A percentile compares a stretch with the other conserved stretches of the same genome.
Evolutionary conservation across 2,797 vertebrate species (phyloP).

Genomic region (Sebastes flavidus): DNA sequence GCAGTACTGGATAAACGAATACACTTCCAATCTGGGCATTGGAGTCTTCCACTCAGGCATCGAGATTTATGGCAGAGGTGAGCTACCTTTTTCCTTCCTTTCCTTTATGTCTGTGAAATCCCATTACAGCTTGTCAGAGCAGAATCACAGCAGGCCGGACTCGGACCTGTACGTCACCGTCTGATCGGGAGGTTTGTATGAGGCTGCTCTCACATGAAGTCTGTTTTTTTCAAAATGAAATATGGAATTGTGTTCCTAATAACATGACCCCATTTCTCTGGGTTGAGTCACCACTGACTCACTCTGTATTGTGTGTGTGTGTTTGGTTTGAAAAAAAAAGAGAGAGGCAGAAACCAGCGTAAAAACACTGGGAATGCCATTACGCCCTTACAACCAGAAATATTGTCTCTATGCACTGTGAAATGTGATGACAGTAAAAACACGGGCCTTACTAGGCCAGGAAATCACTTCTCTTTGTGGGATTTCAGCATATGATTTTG

Average conservation of each 20-base stretch:
- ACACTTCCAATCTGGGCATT: constrained; percentile 95
- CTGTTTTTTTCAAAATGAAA: constrained; percentile 44
- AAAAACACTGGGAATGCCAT: constrained; percentile 42
- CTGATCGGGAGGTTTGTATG: background rate
- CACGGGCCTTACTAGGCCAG: background rate
- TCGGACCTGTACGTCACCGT: background rate
- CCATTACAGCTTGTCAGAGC: background rate
- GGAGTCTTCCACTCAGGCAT: constrained; percentile 98
- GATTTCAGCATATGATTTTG: background rate
- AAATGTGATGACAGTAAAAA: constrained; percentile 15
- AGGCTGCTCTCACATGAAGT: constrained; percentile 6
- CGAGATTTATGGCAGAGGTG: constrained; percentile 95
- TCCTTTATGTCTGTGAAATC: constrained; percentile 19
- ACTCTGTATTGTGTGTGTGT: constrained; percentile 1
- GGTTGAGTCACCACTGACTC: constrained; percentile 64
- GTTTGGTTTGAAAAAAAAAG: constrained; percentile 17
- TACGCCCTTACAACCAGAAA: constrained; percentile 13
- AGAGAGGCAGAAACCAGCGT: constrained; percentile 25
- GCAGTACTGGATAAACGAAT: constrained; percentile 98
- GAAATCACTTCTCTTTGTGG: background rate
- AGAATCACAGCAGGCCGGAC: background rate
- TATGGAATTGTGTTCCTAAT: constrained; percentile 31
- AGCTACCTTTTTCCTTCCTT: background rate
- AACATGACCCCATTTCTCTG: constrained; percentile 58
- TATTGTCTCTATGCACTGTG: constrained; percentile 12